These are phyloP conservation scores for Peromyscus leucopus DNA, from an alignment of 2,113 vertebrate species.

Conservation along the genomic window DNA sequence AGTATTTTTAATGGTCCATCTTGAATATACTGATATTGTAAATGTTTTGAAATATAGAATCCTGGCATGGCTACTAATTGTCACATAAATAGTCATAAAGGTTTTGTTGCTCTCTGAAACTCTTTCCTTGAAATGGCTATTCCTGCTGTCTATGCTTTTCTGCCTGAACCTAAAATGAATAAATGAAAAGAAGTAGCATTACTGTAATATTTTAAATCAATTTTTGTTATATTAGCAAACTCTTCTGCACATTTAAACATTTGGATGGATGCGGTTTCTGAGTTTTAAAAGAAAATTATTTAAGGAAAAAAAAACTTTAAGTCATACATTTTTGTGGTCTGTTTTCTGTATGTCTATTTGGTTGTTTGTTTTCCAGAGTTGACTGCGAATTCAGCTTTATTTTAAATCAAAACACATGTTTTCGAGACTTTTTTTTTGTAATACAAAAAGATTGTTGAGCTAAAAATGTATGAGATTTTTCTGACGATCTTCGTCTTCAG, in stretches of 20 bases:
- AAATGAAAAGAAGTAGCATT: not conserved
- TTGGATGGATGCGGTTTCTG: not conserved
- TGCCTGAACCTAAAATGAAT: not conserved
- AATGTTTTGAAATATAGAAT: not conserved
- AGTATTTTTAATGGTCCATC: not conserved
- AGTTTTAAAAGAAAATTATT: not conserved
- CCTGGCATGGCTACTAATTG: not conserved
- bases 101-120: not conserved
- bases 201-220: constrained; percentile 19
- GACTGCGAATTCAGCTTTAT: not conserved
- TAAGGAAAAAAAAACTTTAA: constrained; percentile 29
- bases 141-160: not conserved
- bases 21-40: not conserved
- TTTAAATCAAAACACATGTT: constrained; percentile 50
- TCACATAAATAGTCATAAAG: not conserved
- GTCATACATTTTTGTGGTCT: not conserved
- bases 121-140: not conserved
- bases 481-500: constrained; percentile 42
- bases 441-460: constrained; percentile 22
- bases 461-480: constrained; percentile 38
- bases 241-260: not conserved
- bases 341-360: not conserved
- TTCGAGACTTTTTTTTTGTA: constrained; percentile 41
- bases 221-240: not conserved
- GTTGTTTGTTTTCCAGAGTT: not conserved